These are phyloP conservation scores for Aulostomus chinensis DNA, from an alignment of 2,797 vertebrate genomes.

Conservation along the genomic window DNA sequence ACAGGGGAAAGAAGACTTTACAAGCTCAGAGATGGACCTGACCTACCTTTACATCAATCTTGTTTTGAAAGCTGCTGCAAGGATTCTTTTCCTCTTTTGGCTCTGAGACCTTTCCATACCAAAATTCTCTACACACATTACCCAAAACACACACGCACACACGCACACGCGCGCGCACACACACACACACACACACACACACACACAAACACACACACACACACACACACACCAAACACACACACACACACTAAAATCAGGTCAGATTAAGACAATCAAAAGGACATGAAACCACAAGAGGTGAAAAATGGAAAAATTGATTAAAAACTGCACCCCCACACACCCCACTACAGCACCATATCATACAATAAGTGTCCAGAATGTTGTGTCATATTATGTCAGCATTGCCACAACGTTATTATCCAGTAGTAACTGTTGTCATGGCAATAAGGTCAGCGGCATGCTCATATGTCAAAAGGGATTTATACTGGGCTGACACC, in stretches of 20 bases:
- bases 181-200: slow-evolving; percentile 8
- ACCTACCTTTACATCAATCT: slow-evolving; percentile 70
- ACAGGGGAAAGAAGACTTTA: slow-evolving; percentile 41
- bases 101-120: slow-evolving; percentile 43
- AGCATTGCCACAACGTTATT: slow-evolving; percentile 62
- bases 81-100: slow-evolving; percentile 37
- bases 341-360: slow-evolving; percentile 37
- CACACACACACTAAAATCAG: slow-evolving; percentile 15
- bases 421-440: slow-evolving; percentile 71
- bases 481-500: slow-evolving; percentile 76
- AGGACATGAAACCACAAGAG: slow-evolving; percentile 4
- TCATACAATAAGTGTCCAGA: slow-evolving; percentile 29
- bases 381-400: slow-evolving; percentile 74
- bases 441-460: slow-evolving; percentile 80
- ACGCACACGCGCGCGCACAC: too few relatives aligned
- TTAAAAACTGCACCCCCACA: too few relatives aligned
- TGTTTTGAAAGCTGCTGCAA: slow-evolving; percentile 60
- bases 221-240: slow-evolving; percentile 9
- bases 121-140: slow-evolving; percentile 38
- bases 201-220: slow-evolving; percentile 35
- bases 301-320: not conserved
- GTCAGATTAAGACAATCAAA: slow-evolving; percentile 8
- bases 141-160: slow-evolving; percentile 21
- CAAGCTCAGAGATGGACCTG: slow-evolving; percentile 56
- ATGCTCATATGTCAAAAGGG: slow-evolving; percentile 76